phyloP scores from a whole-genome alignment of 2,888 invertebrate genomes.

The Psylliodes chrysocephalus region DNA sequence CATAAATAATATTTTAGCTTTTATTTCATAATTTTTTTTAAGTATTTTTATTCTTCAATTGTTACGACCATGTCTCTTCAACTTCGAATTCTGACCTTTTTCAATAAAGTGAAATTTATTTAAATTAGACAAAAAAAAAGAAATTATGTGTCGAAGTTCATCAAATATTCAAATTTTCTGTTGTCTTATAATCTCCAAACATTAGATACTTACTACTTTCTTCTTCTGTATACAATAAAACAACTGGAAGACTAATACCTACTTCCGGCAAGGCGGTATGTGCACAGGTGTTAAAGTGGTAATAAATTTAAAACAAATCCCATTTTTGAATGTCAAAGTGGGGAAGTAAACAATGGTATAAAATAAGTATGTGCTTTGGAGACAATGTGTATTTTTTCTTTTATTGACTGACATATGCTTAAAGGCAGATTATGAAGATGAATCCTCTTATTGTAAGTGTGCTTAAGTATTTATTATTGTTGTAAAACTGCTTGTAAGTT shows the following conservation, averaged over 20 bases:
- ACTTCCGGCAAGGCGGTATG: neutral
- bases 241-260: too few relatives aligned
- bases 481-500: too few relatives aligned
- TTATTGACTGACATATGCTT: neutral
- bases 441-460: neutral
- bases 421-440: neutral
- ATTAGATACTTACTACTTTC: neutral
- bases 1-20: too few relatives aligned
- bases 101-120: constrained; percentile 1
- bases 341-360: neutral
- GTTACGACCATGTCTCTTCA: neutral
- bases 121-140: neutral
- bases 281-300: neutral
- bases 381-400: neutral
- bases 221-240: too few relatives aligned
- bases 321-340: neutral
- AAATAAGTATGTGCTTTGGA: neutral
- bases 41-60: too few relatives aligned
- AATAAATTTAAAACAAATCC: neutral
- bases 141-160: constrained; percentile 9
- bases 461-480: too few relatives aligned
- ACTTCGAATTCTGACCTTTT: neutral
- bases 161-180: constrained; percentile 1
- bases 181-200: neutral
- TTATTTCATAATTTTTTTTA: too few relatives aligned